Percentiles rank a stretch among this genome's conserved stretches.
Conservation (phyloP, 2,113 vertebrate genomes). For the Pygathrix nemaeus region DNA sequence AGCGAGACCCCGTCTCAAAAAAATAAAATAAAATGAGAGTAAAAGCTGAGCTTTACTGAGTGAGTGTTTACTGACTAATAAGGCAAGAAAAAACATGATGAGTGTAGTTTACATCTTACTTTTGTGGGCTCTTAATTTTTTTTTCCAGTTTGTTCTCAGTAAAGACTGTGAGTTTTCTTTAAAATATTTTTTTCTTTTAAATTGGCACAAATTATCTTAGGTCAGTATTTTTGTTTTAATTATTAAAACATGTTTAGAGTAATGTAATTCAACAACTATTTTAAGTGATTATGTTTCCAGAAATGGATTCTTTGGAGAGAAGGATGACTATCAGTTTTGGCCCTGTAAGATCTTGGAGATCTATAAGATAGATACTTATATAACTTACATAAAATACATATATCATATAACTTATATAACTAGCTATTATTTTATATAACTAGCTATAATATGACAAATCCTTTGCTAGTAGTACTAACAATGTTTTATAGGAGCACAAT, state of each 20-base stretch:
- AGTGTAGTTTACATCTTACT: background rate
- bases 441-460: background rate
- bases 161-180: background rate
- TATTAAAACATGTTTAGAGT: background rate
- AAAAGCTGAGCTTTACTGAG: background rate
- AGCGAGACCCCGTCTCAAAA: too few species aligned
- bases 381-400: background rate
- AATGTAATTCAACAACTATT: background rate
- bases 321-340: background rate
- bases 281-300: background rate
- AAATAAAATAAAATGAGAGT: background rate
- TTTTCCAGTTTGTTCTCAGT: background rate
- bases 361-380: background rate
- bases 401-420: too few species aligned
- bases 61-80: background rate
- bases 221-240: background rate
- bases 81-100: background rate
- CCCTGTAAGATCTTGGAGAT: background rate
- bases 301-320: background rate
- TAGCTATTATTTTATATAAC: background rate
- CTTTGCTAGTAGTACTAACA: background rate
- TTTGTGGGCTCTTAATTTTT: background rate
- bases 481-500: background rate
- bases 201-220: background rate
- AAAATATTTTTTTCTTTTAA: conserved; percentile 33